Conservation (phyloP, 2,113 vertebrate species). For the Rhinopomastus cyanomelas region DNA sequence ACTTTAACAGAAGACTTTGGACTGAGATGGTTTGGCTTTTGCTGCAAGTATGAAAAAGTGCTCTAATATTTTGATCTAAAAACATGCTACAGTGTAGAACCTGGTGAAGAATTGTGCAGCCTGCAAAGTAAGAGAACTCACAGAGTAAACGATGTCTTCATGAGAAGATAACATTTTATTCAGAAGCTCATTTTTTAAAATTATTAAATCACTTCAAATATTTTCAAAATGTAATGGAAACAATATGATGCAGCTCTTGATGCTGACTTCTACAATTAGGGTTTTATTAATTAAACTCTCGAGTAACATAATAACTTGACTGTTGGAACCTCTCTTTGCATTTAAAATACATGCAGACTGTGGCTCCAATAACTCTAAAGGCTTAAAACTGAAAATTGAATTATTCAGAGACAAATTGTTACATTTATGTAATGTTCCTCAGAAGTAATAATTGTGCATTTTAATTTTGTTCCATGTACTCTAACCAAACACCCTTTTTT, state of each 20-base stretch:
- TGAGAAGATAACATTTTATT: slow-evolving; percentile 34
- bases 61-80: background rate
- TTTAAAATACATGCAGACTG: slow-evolving; percentile 72
- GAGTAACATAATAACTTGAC: slow-evolving; percentile 72
- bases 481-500: background rate
- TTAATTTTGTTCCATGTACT: background rate
- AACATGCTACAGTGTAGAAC: background rate
- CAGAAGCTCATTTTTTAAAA: slow-evolving; percentile 48
- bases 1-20: background rate
- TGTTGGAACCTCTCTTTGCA: slow-evolving; percentile 71
- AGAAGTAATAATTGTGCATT: background rate
- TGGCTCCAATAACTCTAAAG: slow-evolving; percentile 56
- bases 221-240: slow-evolving; percentile 72
- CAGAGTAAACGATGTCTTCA: background rate
- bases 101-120: background rate
- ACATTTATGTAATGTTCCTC: slow-evolving; percentile 9
- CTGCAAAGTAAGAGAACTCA: background rate
- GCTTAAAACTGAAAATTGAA: slow-evolving; percentile 55
- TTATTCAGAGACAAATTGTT: slow-evolving; percentile 63
- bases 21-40: background rate
- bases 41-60: background rate
- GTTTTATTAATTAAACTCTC: slow-evolving; percentile 80
- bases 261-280: slow-evolving; percentile 69
- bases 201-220: slow-evolving; percentile 70
- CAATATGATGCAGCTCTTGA: slow-evolving; percentile 72